Conservation (phyloP, 92 coral and sea anemone species). For the Palythoa caribaeorum region DNA sequence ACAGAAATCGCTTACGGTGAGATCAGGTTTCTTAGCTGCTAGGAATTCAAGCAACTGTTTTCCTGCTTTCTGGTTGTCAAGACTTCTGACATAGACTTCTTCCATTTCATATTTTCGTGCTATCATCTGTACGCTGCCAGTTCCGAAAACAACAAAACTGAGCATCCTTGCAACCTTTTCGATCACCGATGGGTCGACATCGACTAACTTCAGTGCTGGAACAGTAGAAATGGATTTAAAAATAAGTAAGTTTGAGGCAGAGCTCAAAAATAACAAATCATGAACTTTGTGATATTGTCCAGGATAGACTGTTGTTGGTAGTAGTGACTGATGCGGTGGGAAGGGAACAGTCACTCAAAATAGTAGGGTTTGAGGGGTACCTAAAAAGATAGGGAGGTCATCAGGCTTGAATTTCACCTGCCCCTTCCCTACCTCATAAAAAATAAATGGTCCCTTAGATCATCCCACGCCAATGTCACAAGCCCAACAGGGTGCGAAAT, state of each 20-base stretch:
- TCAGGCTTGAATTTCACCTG: no score
- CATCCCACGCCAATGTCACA: no score
- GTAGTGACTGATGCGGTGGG: no score
- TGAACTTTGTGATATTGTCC: no score
- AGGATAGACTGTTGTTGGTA: no score
- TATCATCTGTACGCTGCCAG: neutral
- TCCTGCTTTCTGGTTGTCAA: neutral
- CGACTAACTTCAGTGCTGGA: neutral
- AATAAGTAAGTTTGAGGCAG: neutral
- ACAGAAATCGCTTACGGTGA: conserved; percentile 4
- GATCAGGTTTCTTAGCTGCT: conserved; percentile 8
- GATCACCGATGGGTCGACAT: neutral
- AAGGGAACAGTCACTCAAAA: no score
- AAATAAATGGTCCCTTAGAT: no score
- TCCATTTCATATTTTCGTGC: conserved; percentile 10
- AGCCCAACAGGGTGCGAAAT: no score
- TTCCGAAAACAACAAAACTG: neutral
- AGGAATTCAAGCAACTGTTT: conserved; percentile 4
- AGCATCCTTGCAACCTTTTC: conserved; percentile 1
- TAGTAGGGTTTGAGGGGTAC: no score
- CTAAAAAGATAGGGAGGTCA: no score
- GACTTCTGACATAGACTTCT: neutral
- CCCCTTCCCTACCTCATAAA: no score
- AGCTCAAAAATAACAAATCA: no score
- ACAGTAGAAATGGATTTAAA: neutral